Conservation (phyloP, 2,888 invertebrate species). For the Hybos culiciformis region DNA sequence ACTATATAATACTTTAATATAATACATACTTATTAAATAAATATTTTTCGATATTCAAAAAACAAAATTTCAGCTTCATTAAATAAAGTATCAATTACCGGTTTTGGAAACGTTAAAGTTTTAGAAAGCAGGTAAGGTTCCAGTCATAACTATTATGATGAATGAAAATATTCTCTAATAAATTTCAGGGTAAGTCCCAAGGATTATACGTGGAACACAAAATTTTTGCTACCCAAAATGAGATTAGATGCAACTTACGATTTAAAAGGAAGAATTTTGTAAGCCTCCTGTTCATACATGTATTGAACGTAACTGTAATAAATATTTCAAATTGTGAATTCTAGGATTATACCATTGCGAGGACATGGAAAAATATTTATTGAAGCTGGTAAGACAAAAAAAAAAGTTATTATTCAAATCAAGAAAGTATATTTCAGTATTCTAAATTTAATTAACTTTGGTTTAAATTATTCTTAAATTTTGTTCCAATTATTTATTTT, state of each 20-base stretch:
- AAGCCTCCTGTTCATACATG: too few relatives aligned
- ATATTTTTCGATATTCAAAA: too few relatives aligned
- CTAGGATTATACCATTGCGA: slow-evolving; percentile 50
- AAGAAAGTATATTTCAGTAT: not conserved
- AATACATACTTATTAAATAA: too few relatives aligned
- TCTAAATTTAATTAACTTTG: not conserved
- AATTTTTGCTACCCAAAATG: slow-evolving; percentile 46
- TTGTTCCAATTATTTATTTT: slow-evolving; percentile 20
- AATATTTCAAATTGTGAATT: too few relatives aligned
- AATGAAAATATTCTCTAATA: not conserved
- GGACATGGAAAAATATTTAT: slow-evolving; percentile 54
- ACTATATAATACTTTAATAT: too few relatives aligned
- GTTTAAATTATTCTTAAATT: not conserved
- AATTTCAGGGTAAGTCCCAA: slow-evolving; percentile 45
- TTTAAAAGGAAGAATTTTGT: slow-evolving; percentile 48
- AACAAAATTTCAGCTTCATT: too few relatives aligned
- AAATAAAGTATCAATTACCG: slow-evolving; percentile 46
- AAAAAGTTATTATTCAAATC: not conserved
- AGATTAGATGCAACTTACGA: slow-evolving; percentile 53
- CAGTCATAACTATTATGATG: not conserved
- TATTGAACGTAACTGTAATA: too few relatives aligned
- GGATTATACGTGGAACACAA: slow-evolving; percentile 52
- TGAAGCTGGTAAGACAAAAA: slow-evolving; percentile 43
- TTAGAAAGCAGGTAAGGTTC: slow-evolving; percentile 43
- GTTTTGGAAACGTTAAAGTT: slow-evolving; percentile 47